These are phyloP conservation scores for Natrix natrix DNA, from an alignment of 2,797 vertebrate genomes.

Conservation along the genomic window DNA sequence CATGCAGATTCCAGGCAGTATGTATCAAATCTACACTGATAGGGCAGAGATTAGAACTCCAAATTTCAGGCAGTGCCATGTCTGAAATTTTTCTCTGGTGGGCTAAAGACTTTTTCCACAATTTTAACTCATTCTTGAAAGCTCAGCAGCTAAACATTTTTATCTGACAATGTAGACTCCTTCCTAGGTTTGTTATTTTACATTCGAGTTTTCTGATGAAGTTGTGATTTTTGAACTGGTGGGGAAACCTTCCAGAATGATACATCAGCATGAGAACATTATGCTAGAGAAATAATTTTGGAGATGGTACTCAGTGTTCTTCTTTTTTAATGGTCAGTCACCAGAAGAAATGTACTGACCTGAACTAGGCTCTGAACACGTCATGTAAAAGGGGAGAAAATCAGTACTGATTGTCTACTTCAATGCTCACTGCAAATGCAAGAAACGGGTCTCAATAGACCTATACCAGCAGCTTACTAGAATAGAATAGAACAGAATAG, in stretches of 20 bases:
- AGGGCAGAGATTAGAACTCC: not conserved
- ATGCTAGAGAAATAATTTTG: not conserved
- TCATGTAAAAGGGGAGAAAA: too few species aligned
- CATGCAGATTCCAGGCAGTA: not conserved
- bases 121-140: not conserved
- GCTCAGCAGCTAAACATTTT: not conserved
- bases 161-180: not conserved
- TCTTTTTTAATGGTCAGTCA: not conserved
- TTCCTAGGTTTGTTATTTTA: not conserved
- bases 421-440: not conserved
- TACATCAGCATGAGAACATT: not conserved
- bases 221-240: not conserved
- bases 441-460: not conserved
- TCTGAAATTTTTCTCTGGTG: not conserved
- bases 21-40: not conserved
- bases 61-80: not conserved
- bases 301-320: not conserved
- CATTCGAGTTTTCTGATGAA: not conserved
- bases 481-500: too few species aligned
- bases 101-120: not conserved
- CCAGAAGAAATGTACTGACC: not conserved
- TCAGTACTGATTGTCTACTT: not conserved
- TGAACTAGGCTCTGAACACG: not conserved
- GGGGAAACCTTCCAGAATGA: not conserved
- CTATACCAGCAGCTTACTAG: not conserved